Percentiles rank a stretch among this genome's conserved stretches.
Conservation (phyloP, 2,113 vertebrate species). For the Geococcyx californianus region DNA sequence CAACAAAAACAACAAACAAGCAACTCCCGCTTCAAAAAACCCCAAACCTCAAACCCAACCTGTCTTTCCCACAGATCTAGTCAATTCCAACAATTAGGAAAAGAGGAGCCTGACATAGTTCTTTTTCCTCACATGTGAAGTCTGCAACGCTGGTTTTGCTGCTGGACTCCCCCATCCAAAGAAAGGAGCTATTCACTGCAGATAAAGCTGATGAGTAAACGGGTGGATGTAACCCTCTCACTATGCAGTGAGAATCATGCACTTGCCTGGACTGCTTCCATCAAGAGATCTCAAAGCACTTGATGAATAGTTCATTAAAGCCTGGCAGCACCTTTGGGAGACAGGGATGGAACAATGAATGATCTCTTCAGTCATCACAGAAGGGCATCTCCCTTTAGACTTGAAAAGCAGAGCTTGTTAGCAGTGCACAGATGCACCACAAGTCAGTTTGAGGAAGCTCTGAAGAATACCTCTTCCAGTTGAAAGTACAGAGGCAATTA, state of each 20-base stretch:
- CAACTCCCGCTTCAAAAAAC: not conserved
- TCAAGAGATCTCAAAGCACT: constrained; percentile 38
- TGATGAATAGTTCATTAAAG: constrained; percentile 51
- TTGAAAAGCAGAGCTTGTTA: constrained; percentile 30
- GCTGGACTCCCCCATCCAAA: not conserved
- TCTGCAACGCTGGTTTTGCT: not conserved
- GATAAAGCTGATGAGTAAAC: not conserved
- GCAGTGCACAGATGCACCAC: constrained; percentile 20
- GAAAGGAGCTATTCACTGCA: not conserved
- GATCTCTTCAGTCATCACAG: constrained; percentile 49
- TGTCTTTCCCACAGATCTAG: not conserved
- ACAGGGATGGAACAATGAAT: constrained; percentile 29
- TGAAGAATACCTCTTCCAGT: constrained; percentile 6
- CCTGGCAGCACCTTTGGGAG: constrained; percentile 40
- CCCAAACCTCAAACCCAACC: not conserved
- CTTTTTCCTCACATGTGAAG: not conserved
- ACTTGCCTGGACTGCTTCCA: not conserved
- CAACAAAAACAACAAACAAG: not conserved
- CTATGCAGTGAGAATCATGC: not conserved
- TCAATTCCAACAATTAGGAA: not conserved
- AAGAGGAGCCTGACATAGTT: not conserved
- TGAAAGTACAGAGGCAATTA: constrained; percentile 12
- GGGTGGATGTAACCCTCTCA: not conserved
- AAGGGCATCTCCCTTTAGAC: constrained; percentile 57
- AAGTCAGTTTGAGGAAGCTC: constrained; percentile 17